A percentile compares a stretch with the other conserved stretches of the same genome.
Evolutionary conservation across 2,113 vertebrate species (phyloP).

Genomic region (Pelecanoides urinatrix): DNA sequence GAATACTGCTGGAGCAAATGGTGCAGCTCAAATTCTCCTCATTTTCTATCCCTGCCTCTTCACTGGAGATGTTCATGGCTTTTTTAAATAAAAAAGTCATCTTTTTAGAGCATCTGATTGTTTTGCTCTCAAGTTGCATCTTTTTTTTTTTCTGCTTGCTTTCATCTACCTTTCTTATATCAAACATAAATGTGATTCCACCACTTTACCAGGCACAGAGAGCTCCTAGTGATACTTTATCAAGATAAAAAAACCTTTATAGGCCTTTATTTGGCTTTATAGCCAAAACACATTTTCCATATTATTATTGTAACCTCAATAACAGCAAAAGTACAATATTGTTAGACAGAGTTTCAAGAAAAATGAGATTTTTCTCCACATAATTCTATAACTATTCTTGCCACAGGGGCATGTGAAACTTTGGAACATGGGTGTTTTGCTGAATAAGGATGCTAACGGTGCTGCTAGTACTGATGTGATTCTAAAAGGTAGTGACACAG

Average conservation of each 20-base stretch:
- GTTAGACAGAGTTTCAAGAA: background rate
- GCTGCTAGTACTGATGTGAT: background rate
- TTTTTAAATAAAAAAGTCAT: constrained; percentile 27
- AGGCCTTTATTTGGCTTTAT: background rate
- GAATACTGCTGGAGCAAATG: background rate
- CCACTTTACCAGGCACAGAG: constrained; percentile 12
- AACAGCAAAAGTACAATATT: background rate
- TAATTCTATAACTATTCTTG: background rate
- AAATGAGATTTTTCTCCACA: background rate
- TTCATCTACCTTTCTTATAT: constrained; percentile 53
- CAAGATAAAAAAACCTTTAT: constrained; percentile 2
- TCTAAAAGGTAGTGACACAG: background rate
- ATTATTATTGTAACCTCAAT: constrained; percentile 33
- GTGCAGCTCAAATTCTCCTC: constrained; percentile 1
- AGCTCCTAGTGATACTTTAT: constrained; percentile 6
- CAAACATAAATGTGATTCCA: constrained; percentile 39
- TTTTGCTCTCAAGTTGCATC: constrained; percentile 3
- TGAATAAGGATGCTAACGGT: background rate
- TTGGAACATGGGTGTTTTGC: background rate
- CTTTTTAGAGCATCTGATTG: constrained; percentile 15
- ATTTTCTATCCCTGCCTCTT: constrained; percentile 5
- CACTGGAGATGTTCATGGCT: background rate
- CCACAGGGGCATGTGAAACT: background rate
- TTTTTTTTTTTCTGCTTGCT: constrained; percentile 25
- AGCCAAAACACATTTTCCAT: constrained; percentile 37